Base-by-base conservation (phyloP, 1,140 invertebrate genomes). In the Harpegnathos saltator region DNA sequence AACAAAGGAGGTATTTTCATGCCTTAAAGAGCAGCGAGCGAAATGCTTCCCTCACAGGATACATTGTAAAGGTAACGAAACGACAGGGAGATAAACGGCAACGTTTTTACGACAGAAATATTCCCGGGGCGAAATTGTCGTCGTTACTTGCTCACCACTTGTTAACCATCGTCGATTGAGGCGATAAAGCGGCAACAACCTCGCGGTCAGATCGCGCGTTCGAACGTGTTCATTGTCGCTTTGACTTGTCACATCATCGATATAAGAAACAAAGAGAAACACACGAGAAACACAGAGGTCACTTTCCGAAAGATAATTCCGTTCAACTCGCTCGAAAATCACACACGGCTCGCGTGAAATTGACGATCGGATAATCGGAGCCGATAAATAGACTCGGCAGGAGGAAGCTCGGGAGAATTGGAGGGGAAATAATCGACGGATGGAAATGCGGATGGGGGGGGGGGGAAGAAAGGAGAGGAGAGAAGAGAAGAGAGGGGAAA, bases 1-100 rank as follows among this genome's bases (percentile, higher is more conserved):
- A 83, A 54, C 62, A 69, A 62, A 44, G 33, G 26, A 78, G 54
- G 38, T 71, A 38, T 80, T 80, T 69, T 80, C 65, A 71, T 80
- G 75, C 24, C 52, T 80, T 80, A 80, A 80, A 80, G 33, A 80
- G 65, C 65, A 59, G 38, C 38, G 52, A 80, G 29, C 54, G 22
- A 26, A 56, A 68, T 54, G 63, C n/a, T 58, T 71, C 50, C 17
- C 38, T 17, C 29, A 48, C 1, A 29, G 17, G 63, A 38, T 26
- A 44, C 11, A 1, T 44, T 26, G 58, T 69, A 19, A 77, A 54
- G 48, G 26, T 44, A 44, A 80, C n/a, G n/a, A 48, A 56, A 54
- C 17, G 33, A 58, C 44, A 26, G 5, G 9, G 17, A 52, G 4
- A 26, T 29, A 58, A 78, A 38, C 22, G 68, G 9, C 44, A 26